phyloP scores from a whole-genome alignment of 2,797 vertebrate species.

The Gambusia yucatana region DNA sequence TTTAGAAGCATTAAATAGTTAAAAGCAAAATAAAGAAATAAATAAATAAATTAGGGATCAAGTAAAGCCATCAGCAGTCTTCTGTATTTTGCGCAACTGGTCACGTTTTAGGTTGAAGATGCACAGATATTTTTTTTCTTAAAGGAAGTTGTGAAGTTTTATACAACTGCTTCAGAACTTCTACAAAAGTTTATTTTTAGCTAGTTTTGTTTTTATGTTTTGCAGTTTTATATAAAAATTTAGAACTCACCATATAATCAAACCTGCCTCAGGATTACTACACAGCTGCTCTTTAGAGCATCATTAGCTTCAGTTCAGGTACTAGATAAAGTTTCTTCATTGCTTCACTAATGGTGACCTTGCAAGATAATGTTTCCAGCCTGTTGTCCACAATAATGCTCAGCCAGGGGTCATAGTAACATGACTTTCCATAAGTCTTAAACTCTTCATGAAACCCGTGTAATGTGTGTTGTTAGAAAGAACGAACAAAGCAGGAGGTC shows the following conservation, averaged over 20 bases:
- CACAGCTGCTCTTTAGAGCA: background rate
- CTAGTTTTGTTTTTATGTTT: background rate
- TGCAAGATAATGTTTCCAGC: conserved; percentile 1
- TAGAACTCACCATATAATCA: background rate
- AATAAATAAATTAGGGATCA: background rate
- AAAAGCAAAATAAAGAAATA: background rate
- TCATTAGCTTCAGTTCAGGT: background rate
- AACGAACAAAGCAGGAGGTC: conserved; percentile 11
- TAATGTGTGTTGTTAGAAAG: conserved; percentile 13
- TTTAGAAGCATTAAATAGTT: background rate
- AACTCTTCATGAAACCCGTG: conserved; percentile 4
- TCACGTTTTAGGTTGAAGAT: background rate
- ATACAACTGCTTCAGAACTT: background rate
- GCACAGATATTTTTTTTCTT: background rate
- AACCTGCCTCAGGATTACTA: background rate
- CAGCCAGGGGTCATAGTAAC: background rate
- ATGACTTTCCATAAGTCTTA: conserved; percentile 2
- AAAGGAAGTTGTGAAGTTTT: background rate
- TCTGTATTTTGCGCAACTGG: background rate
- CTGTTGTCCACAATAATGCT: background rate
- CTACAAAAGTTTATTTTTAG: background rate
- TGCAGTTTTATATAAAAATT: background rate
- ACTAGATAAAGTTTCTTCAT: background rate
- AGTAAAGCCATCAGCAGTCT: background rate
- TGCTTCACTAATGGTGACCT: background rate